These are phyloP conservation scores for Corythornis cristatus DNA, from an alignment of 2,113 vertebrate genomes.

Conservation along the genomic window DNA sequence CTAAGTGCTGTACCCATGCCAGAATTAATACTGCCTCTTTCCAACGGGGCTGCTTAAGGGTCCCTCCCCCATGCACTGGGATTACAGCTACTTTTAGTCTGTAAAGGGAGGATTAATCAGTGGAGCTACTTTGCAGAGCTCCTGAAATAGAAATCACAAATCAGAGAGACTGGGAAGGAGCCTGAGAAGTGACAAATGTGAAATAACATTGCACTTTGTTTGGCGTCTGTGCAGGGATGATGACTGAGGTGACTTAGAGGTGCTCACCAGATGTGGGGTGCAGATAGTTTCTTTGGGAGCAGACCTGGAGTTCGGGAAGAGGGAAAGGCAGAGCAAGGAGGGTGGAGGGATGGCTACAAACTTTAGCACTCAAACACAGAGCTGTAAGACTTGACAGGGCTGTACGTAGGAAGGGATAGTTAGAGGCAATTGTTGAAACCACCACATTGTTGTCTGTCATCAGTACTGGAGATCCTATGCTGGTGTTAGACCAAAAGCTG, in stretches of 20 bases:
- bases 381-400: background rate
- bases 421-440: background rate
- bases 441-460: background rate
- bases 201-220: constrained; percentile 31
- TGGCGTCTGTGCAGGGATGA: background rate
- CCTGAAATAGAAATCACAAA: constrained; percentile 70
- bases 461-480: background rate
- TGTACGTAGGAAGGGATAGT: background rate
- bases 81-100: constrained; percentile 62
- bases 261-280: background rate
- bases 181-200: constrained; percentile 45
- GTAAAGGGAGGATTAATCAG: constrained; percentile 70
- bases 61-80: constrained; percentile 35
- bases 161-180: constrained; percentile 47
- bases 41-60: background rate
- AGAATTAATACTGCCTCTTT: constrained; percentile 57
- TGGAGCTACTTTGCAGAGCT: constrained; percentile 36
- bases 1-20: constrained; percentile 66
- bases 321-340: background rate
- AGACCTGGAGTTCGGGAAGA: background rate
- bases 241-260: background rate
- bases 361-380: background rate
- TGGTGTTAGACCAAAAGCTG: background rate
- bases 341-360: accelerated
- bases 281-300: background rate